Base-by-base conservation (phyloP, 2,113 vertebrate species). In the Hirundichthys speculiger region DNA sequence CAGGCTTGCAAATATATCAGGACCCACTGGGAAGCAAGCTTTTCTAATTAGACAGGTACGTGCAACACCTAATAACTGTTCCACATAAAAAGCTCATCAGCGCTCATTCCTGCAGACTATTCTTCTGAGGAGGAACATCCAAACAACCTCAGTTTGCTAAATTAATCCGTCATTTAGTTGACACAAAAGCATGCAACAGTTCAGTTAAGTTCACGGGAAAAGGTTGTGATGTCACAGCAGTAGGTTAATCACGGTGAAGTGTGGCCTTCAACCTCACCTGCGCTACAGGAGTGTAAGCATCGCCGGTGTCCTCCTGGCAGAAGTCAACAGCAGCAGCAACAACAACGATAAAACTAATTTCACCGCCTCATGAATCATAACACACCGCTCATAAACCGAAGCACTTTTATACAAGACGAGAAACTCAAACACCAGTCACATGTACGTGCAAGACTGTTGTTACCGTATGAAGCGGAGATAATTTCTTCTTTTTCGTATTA, bases 251-350 rank as follows among this genome's bases (percentile, higher is more conserved):
- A 34, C 30, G 11, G 30, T 3, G 30, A 34, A 34, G 3, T 4
- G 25, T 19, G 41, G 34, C 67, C 68, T 65, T 65, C 19, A 55
- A 56, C 20, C 34, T 24, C 50, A 71, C 38, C 63, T 55, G 48
- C 34, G 15, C 53, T 38, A 41, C 64, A 51, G 21, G 63, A 64
- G 69, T 73, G 69, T 75, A 52, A 38, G 53, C 40, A 67, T 74
- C 40, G 1, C 10, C 48, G 73, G 64, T 69, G 59, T 56, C 65
- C 39, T 63, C 58, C 63, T 63, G 61, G 61, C 64, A 48, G 42
- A 58, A 34, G 43, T 50, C 61, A 53, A 3, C 1, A 58, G 48
- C 50, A 50, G 60, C 19, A 54, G 41, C 70, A n/a, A n/a, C 58
- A 61, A 62, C 57, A 68, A 73, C 47, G 38, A 34, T 63, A 21